Percentiles rank a stretch among this genome's conserved stretches.
These are phyloP conservation scores for Nebria ingens DNA, from an alignment of 1,140 invertebrate species.

Conservation along the genomic window DNA sequence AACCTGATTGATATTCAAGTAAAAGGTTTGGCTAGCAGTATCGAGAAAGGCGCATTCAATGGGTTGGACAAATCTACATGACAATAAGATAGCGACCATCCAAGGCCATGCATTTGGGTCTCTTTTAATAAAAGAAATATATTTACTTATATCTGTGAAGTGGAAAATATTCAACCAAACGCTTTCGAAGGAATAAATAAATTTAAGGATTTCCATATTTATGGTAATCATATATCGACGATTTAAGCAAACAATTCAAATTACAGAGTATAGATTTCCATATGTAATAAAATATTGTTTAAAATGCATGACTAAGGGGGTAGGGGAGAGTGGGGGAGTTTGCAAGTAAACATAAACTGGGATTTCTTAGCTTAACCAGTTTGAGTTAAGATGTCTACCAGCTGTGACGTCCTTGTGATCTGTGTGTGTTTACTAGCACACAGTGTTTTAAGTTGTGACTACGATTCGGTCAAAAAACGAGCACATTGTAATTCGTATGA, in stretches of 20 bases:
- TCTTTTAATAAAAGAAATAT: slow-evolving; percentile 8
- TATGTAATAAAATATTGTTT: too few species aligned
- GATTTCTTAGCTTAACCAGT: too few species aligned
- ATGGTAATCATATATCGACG: neutral
- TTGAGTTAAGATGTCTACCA: too few species aligned
- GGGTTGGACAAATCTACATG: neutral
- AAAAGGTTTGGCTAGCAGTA: neutral
- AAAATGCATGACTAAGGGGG: too few species aligned
- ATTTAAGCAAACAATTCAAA: slow-evolving; percentile 12
- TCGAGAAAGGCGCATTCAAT: neutral
- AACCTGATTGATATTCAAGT: neutral
- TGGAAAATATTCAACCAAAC: slow-evolving; percentile 1
- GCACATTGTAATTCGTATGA: too few species aligned
- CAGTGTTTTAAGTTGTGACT: too few species aligned
- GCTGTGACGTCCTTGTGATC: too few species aligned
- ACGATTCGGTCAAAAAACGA: too few species aligned
- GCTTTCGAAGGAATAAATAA: slow-evolving; percentile 11
- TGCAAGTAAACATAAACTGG: too few species aligned
- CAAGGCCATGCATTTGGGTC: neutral
- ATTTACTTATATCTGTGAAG: neutral
- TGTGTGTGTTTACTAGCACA: too few species aligned
- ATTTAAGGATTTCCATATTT: neutral
- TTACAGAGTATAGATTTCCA: too few species aligned
- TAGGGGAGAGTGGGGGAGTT: too few species aligned
- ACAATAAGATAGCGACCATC: slow-evolving; percentile 2